Conservation (phyloP, 2,888 invertebrate genomes). For the Ecdyonurus torrentis region DNA sequence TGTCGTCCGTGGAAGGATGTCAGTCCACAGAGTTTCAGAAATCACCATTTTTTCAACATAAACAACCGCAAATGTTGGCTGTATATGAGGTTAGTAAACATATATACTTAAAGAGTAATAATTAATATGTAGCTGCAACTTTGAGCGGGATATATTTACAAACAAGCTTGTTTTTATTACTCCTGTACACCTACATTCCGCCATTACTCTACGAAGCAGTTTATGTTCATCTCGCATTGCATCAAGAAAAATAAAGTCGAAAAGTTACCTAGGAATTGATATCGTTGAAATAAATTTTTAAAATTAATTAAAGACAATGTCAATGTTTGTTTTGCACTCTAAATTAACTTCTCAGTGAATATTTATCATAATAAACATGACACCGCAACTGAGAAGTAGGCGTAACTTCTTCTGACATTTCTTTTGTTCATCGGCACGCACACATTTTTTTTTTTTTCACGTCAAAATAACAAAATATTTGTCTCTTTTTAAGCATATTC, state of each 20-base stretch:
- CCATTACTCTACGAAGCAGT: too few relatives aligned
- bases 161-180: background rate
- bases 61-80: background rate
- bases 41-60: background rate
- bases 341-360: too few relatives aligned
- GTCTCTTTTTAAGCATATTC: too few relatives aligned
- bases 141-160: background rate
- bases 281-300: too few relatives aligned
- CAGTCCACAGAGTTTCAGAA: background rate
- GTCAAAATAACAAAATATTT: too few relatives aligned
- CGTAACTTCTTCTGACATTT: background rate
- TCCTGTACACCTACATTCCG: background rate
- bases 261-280: too few relatives aligned
- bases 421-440: too few relatives aligned
- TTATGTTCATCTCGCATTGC: too few relatives aligned
- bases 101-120: background rate
- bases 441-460: too few relatives aligned
- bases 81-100: background rate
- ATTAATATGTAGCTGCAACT: background rate
- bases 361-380: background rate
- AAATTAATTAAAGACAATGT: too few relatives aligned
- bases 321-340: too few relatives aligned
- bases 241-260: too few relatives aligned
- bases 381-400: background rate
- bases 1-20: background rate